Evolutionary conservation across 2,113 vertebrate species (phyloP).

Genomic region (Nyctereutes procyonoides): DNA sequence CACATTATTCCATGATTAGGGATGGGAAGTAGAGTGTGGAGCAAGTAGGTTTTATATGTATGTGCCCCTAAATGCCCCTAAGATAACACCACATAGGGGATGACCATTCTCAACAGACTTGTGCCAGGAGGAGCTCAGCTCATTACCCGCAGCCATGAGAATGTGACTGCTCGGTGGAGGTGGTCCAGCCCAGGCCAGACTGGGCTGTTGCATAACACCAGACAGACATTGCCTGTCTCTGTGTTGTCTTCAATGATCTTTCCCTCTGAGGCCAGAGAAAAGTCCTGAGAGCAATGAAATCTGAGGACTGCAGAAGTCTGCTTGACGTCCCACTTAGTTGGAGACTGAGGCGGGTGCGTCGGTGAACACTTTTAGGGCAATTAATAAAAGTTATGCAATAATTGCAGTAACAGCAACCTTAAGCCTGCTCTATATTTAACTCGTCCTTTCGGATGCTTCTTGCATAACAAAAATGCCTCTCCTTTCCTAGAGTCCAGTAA

Average conservation of each 20-base stretch:
- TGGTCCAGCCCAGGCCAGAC: not conserved
- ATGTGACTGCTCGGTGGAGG: not conserved
- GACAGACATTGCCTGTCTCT: not conserved
- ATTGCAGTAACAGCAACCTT: conserved; percentile 17
- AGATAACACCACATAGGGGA: not conserved
- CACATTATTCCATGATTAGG: not conserved
- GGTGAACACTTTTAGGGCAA: not conserved
- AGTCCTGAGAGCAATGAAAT: not conserved
- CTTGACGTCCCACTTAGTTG: not conserved
- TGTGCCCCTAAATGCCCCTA: not conserved
- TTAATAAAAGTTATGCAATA: conserved; percentile 37
- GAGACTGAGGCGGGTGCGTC: not conserved
- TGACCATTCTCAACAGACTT: not conserved
- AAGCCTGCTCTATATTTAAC: conserved; percentile 61
- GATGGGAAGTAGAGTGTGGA: not conserved
- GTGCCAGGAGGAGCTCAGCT: not conserved
- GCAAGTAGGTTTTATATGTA: not conserved
- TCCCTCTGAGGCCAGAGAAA: conserved; percentile 12
- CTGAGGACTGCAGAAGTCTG: not conserved
- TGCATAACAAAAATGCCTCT: conserved; percentile 59
- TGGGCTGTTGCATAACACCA: not conserved
- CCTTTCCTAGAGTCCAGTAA: conserved; percentile 24
- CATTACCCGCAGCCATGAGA: not conserved
- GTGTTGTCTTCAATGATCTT: not conserved
- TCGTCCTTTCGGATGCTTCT: conserved; percentile 22